Base-by-base conservation (phyloP, 2,797 vertebrate genomes). In the Lagocephalus sceleratus region DNA sequence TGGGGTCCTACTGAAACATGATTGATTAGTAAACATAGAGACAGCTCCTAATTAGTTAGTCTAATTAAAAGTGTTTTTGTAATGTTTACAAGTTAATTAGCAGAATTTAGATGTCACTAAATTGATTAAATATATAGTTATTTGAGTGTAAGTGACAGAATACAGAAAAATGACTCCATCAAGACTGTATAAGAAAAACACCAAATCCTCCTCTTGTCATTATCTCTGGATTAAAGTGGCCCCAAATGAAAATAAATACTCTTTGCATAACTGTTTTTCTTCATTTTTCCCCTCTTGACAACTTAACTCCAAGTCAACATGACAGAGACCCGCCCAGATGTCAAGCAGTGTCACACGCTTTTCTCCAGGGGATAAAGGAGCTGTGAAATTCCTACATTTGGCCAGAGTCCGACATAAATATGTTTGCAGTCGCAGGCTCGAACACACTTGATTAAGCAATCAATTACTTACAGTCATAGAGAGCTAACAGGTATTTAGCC, bases 281-380 rank as follows among this genome's bases (percentile, higher is more conserved):
- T 72, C 60, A 35, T 59, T 64, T 57, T 60, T 67, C 32, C 74
- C 80, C 76, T 86, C 71, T 71, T 75, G 71, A 75, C 53, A 52
- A 63, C 43, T 49, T 20, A 50, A 66, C 59, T 35, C 29, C 38
- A 16, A 32, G 59, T 66, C 59, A 57, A 23, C 72, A 44, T 11
- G 42, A 42, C 54, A 21, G 29, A 29, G 54, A 59, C 57, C 57
- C 62, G 62, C 60, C 68, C 65, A 81, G 76, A 77, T 66, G 19
- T 41, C 56, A 35, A 62, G 71, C 73, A 78, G 14, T 0, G 47
- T 83, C 73, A 71, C 69, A 9, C 71, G 64, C 39, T 60, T 76
- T 62, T 49, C 51, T 56, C 54, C n/a, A 4, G 49, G 49, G 61
- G 65, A 81, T 71, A 75, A 79, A 75, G 70, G 49, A 60, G 38